Evolutionary conservation across 1,140 invertebrate genomes (phyloP).

Genomic region (Drosophila virilis): DNA sequence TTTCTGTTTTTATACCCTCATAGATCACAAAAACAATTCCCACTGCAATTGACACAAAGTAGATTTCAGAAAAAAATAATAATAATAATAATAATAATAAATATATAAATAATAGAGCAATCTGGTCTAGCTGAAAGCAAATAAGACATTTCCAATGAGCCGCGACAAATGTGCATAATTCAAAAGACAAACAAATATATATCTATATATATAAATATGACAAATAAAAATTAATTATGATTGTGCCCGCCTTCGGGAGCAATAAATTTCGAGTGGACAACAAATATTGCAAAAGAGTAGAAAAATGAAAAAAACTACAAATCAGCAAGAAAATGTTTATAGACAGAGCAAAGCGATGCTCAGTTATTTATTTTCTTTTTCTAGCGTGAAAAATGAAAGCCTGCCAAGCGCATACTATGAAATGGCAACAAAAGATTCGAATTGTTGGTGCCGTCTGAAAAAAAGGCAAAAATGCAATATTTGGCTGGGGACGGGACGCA

Average conservation of each 20-base stretch:
- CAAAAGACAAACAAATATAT: slow-evolving; percentile 56
- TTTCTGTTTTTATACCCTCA: background rate
- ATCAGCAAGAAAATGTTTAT: background rate
- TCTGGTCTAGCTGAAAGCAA: slow-evolving; percentile 8
- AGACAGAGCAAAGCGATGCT: slow-evolving; percentile 4
- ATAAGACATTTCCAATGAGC: slow-evolving; percentile 57
- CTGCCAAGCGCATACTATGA: slow-evolving; percentile 42
- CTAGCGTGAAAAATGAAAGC: slow-evolving; percentile 49
- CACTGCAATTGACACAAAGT: slow-evolving; percentile 8
- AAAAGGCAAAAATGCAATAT: slow-evolving; percentile 54
- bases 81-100: too few species aligned
- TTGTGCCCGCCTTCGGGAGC: slow-evolving; percentile 66
- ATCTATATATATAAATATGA: slow-evolving; percentile 43
- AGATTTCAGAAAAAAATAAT: background rate
- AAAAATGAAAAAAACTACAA: slow-evolving; percentile 16
- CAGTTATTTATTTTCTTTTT: slow-evolving; percentile 37
- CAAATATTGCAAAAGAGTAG: slow-evolving; percentile 47
- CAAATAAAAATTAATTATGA: slow-evolving; percentile 78
- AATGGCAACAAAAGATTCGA: slow-evolving; percentile 51
- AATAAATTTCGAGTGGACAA: slow-evolving; percentile 67
- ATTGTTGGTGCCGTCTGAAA: slow-evolving; percentile 82
- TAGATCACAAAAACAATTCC: background rate
- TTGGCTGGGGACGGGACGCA: background rate
- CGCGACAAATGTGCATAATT: slow-evolving; percentile 50
- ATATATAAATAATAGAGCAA: slow-evolving; percentile 1